A percentile compares a stretch with the other conserved stretches of the same genome.
phyloP scores from a whole-genome alignment of 2,113 vertebrate genomes.

The Rhodinocichla rosea region DNA sequence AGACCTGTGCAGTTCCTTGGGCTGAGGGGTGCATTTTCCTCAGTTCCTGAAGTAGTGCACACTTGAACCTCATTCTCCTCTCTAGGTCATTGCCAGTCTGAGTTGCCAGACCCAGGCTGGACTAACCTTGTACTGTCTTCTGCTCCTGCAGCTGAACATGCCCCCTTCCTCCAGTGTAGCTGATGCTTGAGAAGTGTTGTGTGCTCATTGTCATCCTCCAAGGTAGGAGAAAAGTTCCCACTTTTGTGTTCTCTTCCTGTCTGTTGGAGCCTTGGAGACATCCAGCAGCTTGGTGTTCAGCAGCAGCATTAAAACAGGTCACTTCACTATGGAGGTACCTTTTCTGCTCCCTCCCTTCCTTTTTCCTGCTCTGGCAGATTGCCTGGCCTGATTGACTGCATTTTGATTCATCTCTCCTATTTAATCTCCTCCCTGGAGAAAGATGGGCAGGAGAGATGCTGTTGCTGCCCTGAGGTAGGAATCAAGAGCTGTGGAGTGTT shows the following conservation, averaged over 20 bases:
- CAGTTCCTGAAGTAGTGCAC: neutral
- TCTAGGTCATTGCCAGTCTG: neutral
- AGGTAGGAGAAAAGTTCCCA: neutral
- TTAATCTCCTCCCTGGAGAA: constrained; percentile 49
- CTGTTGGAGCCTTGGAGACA: neutral
- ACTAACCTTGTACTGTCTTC: neutral
- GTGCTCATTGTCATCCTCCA: neutral
- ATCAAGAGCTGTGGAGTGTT: constrained; percentile 49
- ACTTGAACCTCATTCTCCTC: neutral
- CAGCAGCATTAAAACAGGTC: neutral
- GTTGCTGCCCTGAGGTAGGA: constrained; percentile 22
- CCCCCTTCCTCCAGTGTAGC: neutral
- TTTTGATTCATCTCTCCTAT: constrained; percentile 16
- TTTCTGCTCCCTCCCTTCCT: neutral
- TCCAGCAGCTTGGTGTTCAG: neutral
- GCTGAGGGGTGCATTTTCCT: neutral
- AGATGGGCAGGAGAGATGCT: constrained; percentile 29
- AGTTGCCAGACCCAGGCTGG: neutral
- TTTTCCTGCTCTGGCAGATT: constrained; percentile 34
- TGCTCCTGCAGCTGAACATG: neutral
- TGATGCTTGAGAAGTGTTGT: neutral
- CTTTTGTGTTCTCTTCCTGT: neutral
- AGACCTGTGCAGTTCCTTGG: neutral
- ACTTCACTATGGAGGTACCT: neutral
- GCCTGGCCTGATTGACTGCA: constrained; percentile 8